Percentiles rank a stretch among this genome's conserved stretches.
phyloP scores from a whole-genome alignment of 2,113 vertebrate species.

The Meleagris gallopavo region DNA sequence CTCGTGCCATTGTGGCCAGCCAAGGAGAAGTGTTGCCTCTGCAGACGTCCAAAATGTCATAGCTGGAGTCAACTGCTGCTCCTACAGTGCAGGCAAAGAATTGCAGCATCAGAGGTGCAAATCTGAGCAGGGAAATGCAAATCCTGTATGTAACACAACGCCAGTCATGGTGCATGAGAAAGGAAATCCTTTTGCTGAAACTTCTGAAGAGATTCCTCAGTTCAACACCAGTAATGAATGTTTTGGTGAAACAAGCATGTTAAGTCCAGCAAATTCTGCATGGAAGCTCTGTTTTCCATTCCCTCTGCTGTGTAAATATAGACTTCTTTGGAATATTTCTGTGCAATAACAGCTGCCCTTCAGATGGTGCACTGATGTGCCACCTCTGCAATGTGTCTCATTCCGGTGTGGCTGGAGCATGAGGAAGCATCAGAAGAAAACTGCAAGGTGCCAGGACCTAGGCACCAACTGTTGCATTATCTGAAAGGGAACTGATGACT shows the following conservation, averaged over 20 bases:
- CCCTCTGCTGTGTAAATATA: background rate
- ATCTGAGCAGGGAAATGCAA: background rate
- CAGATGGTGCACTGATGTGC: background rate
- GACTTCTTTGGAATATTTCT: background rate
- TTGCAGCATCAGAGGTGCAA: background rate
- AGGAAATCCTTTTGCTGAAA: background rate
- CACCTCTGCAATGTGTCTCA: fast-evolving
- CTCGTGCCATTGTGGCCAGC: background rate
- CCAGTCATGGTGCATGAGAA: background rate
- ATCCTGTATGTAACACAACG: background rate
- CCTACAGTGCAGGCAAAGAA: background rate
- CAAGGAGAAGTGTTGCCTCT: background rate
- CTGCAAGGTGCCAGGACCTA: background rate
- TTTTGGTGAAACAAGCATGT: background rate
- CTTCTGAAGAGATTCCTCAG: background rate
- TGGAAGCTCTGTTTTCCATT: background rate
- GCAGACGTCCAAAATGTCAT: background rate
- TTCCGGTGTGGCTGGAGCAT: background rate
- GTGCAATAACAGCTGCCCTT: background rate
- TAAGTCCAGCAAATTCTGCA: background rate
- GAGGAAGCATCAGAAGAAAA: background rate
- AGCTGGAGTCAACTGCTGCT: background rate
- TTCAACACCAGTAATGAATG: background rate
- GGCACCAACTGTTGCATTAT: background rate
- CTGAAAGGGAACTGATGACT: background rate